Conservation (phyloP, 2,113 vertebrate species). For the Colistium nudipinnis region DNA sequence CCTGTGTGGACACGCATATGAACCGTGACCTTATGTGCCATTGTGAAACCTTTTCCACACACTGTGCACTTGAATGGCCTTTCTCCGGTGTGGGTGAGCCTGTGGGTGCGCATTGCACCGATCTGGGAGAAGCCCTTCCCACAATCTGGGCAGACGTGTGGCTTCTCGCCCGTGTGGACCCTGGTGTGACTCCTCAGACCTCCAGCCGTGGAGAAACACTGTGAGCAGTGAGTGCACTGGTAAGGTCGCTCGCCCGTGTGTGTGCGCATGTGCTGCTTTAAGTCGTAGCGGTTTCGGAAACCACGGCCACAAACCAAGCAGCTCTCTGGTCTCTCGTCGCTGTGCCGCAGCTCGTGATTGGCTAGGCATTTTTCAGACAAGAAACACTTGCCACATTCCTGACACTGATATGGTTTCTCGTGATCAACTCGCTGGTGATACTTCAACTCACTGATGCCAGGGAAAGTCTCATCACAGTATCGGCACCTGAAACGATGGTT, state of each 20-base stretch:
- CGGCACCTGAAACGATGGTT: conserved; percentile 77
- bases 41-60: conserved; percentile 77
- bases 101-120: conserved; percentile 77
- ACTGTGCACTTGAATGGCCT: conserved; percentile 74
- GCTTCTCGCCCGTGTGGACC: conserved; percentile 78
- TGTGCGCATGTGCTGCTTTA: conserved; percentile 79
- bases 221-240: conserved; percentile 76
- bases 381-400: conserved; percentile 78
- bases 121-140: conserved; percentile 78
- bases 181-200: conserved; percentile 76
- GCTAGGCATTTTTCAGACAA: conserved; percentile 71
- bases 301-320: conserved; percentile 72
- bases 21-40: conserved; percentile 76
- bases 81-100: conserved; percentile 78
- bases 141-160: conserved; percentile 74
- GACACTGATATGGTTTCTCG: conserved; percentile 76
- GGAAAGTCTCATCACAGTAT: conserved; percentile 76
- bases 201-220: conserved; percentile 75
- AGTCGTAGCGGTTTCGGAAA: conserved; percentile 75
- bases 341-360: conserved; percentile 76
- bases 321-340: conserved; percentile 70
- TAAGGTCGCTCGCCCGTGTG: conserved; percentile 78
- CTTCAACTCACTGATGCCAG: conserved; percentile 76
- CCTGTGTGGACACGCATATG: conserved; percentile 80
- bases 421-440: conserved; percentile 76